Percentiles rank a stretch among this genome's conserved stretches.
Conservation (phyloP, 2,888 invertebrate genomes). For the Orchesellides sinensis region DNA sequence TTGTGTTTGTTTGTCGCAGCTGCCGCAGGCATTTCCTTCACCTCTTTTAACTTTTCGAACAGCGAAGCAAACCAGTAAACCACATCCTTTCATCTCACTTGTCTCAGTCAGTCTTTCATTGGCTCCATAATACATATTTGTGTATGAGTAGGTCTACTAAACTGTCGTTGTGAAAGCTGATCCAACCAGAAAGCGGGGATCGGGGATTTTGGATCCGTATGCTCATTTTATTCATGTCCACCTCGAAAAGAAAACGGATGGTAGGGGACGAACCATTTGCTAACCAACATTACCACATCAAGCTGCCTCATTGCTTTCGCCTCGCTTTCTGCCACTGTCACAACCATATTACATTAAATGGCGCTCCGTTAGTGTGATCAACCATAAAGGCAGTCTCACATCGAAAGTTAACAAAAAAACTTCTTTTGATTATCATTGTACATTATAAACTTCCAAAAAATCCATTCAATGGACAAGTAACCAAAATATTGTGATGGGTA, state of each 20-base stretch:
- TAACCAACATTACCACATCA: constrained; percentile 41
- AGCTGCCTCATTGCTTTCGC: background rate
- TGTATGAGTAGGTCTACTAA: background rate
- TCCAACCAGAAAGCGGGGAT: background rate
- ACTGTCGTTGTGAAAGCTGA: background rate
- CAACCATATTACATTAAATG: background rate
- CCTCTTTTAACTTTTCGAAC: background rate
- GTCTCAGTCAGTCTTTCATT: background rate
- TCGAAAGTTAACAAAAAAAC: background rate
- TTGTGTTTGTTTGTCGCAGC: background rate
- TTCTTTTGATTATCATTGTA: no score
- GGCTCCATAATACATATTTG: background rate
- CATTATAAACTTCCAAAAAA: no score
- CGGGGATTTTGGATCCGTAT: background rate
- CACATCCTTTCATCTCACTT: constrained; percentile 12
- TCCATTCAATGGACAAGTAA: no score
- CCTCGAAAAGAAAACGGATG: background rate
- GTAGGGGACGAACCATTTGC: constrained; percentile 23
- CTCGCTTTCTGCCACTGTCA: background rate
- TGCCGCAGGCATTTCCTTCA: background rate
- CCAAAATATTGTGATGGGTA: no score
- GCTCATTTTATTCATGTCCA: background rate
- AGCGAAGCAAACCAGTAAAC: background rate
- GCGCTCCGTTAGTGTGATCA: background rate
- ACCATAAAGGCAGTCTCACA: background rate